Base-by-base conservation (phyloP, 2,113 vertebrate species). In the Strix aluco region DNA sequence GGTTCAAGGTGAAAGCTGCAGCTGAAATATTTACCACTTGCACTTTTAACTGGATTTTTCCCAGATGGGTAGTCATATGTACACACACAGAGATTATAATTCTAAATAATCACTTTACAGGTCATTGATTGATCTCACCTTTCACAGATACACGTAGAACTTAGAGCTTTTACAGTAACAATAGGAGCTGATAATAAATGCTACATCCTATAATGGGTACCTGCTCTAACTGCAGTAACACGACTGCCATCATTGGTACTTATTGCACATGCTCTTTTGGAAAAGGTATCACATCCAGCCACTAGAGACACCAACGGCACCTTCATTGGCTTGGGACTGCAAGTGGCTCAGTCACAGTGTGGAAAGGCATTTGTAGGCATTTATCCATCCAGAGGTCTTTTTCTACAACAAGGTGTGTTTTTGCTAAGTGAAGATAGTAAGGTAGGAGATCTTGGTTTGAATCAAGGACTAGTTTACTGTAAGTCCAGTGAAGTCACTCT, bases 341-440 rank as follows among this genome's bases (percentile, higher is more conserved):
- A 54, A 52, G 55, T 1, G 0, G 32, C 46, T 72, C 54, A 29
- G 49, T 36, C 34, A 21, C 0, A 3, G 54, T 1, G 1, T 32
- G 46, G 61, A 80, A 42, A 71, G 55, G 40, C 18, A 44, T 80
- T 69, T 55, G 26, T 42, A 34, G 51, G 13, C 44, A 38, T 70
- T 62, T 66, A 34, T 47, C n/a, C 21, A n/a, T 15, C 49, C 46
- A 44, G 32, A 29, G 36, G 22, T 81, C 44, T 52, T 89, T 80
- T 84, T 70, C 55, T 77, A 25, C 21, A n/a, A 23, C 46, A 62
- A 70, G 6, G 6, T 42, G 10, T 51, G 26, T 10, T 51, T 78
- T 74, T 63, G 22, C 61, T 59, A 58, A 57, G 57, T 63, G 74
- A 55, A 71, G 52, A n/a, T 6, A 14, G 30, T 44, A 73, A 89